Conservation (phyloP, 1,140 invertebrate species). For the Cotesia chilonis region DNA sequence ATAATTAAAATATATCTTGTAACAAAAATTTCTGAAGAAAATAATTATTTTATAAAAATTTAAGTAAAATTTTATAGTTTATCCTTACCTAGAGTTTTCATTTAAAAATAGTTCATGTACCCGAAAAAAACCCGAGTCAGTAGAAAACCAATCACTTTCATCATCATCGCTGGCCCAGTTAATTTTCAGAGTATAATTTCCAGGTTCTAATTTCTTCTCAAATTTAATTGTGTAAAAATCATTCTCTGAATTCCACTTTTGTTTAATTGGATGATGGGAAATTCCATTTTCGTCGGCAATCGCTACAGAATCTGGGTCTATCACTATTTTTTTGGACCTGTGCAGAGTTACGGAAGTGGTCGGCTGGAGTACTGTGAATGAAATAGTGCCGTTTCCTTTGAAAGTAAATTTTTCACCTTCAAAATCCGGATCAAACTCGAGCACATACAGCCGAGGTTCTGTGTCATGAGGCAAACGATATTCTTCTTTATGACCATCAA, state of each 20-base stretch:
- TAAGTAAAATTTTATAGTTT: too few relatives aligned
- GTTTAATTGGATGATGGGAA: slow-evolving; percentile 12
- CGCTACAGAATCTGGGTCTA: slow-evolving; percentile 30
- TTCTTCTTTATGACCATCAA: not conserved
- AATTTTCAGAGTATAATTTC: slow-evolving; percentile 28
- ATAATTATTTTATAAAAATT: too few relatives aligned
- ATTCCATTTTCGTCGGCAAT: slow-evolving; percentile 20
- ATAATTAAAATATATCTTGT: too few relatives aligned
- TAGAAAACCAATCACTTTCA: not conserved
- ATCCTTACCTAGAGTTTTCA: too few relatives aligned
- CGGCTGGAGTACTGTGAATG: slow-evolving; percentile 26
- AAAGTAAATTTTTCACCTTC: slow-evolving; percentile 38
- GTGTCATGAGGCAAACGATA: slow-evolving; percentile 39
- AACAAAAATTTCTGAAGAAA: too few relatives aligned
- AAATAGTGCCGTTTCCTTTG: slow-evolving; percentile 31
- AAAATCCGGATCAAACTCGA: slow-evolving; percentile 38
- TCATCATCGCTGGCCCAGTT: slow-evolving; percentile 23
- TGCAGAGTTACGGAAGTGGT: slow-evolving; percentile 36
- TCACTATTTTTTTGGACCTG: slow-evolving; percentile 24
- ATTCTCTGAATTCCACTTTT: slow-evolving; percentile 11
- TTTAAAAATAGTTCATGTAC: too few relatives aligned
- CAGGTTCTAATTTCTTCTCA: slow-evolving; percentile 21
- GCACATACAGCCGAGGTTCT: slow-evolving; percentile 32
- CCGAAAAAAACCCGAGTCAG: too few relatives aligned
- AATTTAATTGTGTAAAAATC: slow-evolving; percentile 34